Conservation (phyloP, 2,113 vertebrate genomes). For the Syngnathus floridae region DNA sequence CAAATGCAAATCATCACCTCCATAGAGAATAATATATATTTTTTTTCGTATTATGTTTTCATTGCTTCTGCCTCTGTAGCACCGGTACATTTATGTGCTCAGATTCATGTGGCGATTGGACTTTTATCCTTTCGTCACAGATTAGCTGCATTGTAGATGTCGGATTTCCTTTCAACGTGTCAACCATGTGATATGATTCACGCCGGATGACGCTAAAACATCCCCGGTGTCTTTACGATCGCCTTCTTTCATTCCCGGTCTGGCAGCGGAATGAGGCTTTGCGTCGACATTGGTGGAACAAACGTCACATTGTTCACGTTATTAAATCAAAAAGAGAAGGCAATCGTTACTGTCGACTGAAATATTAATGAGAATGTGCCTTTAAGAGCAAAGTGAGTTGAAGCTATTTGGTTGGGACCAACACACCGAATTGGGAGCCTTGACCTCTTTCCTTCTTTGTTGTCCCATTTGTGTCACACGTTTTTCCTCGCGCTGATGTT, state of each 20-base stretch:
- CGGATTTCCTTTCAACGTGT: constrained; percentile 34
- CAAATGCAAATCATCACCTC: constrained; percentile 40
- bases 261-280: constrained; percentile 25
- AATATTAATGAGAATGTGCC: background rate
- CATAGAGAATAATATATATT: constrained; percentile 22
- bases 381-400: background rate
- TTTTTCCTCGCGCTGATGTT: constrained; percentile 46
- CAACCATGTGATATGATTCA: constrained; percentile 37
- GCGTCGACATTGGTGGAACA: constrained; percentile 18
- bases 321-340: background rate
- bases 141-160: constrained; percentile 23
- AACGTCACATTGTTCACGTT: background rate
- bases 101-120: constrained; percentile 29
- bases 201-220: constrained; percentile 35
- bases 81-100: constrained; percentile 23
- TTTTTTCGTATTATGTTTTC: constrained; percentile 8
- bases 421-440: constrained; percentile 12
- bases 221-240: constrained; percentile 6
- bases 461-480: constrained; percentile 61
- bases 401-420: constrained; percentile 7
- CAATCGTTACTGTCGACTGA: background rate
- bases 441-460: constrained; percentile 45
- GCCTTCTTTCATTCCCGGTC: background rate
- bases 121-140: constrained; percentile 45
- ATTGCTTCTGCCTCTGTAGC: constrained; percentile 23